Conservation (phyloP, 2,888 invertebrate genomes). For the Malacosoma neustria region DNA sequence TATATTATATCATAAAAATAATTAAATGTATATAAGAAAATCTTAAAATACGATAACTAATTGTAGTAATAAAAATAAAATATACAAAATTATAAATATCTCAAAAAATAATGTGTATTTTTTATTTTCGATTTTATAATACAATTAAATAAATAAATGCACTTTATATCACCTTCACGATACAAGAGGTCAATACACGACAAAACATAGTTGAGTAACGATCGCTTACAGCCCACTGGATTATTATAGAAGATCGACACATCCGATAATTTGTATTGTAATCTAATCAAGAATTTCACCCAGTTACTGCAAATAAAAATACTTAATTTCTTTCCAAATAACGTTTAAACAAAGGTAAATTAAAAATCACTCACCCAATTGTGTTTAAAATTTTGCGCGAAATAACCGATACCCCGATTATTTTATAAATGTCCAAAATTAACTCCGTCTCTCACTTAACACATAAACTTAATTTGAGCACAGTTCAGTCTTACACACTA, state of each 20-base stretch:
- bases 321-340: neutral
- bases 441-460: conserved; percentile 55
- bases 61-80: no score
- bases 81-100: conserved; percentile 7
- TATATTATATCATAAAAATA: no score
- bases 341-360: neutral
- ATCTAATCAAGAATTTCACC: conserved; percentile 54
- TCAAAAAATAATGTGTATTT: neutral
- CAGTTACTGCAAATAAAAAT: neutral
- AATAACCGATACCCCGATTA: conserved; percentile 48
- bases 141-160: conserved; percentile 7
- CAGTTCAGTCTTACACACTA: conserved; percentile 47
- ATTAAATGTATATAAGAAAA: no score
- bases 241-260: conserved; percentile 34
- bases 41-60: no score
- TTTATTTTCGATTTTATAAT: neutral
- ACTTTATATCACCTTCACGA: conserved; percentile 21
- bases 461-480: conserved; percentile 46
- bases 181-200: conserved; percentile 31
- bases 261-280: conserved; percentile 66
- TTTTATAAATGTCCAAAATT: conserved; percentile 49
- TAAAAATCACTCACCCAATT: conserved; percentile 58
- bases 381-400: conserved; percentile 64
- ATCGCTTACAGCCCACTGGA: conserved; percentile 37
- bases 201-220: conserved; percentile 30